Evolutionary conservation across 1,140 invertebrate genomes (phyloP), one percentile per base, ranked within the genome.

Genomic region (Meloidogyne exigua): DNA sequence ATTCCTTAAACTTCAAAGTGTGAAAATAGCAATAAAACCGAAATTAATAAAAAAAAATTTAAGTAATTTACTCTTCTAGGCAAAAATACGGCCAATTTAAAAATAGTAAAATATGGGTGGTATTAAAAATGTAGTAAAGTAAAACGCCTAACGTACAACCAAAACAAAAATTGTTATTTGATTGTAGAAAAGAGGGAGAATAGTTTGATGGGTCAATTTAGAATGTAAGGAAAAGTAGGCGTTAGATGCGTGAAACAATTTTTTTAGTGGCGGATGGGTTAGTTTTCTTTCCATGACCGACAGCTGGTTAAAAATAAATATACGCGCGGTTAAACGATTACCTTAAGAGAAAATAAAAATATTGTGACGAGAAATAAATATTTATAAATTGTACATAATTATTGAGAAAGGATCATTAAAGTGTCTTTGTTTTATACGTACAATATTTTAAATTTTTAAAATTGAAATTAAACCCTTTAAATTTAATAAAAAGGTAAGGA

Each of bases 251-350:
- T 57, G 49, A 57, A n/a, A 57, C 18, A 57, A 57, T 15, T 57
- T 57, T 57, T 3, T 2, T 18, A n/a, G 49, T 57, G 49, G 49
- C 44, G 18, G 49, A 57, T 57, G 49, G 49, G 49, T 57, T n/a
- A n/a, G 18, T 57, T 57, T n/a, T 18, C 5, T 57, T 57, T 57
- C 49, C 18, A 57, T 57, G 49, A 57, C 49, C 49, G 49, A 9
- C 49, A 57, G 49, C 49, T 57, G 49, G 49, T 57, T 57, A 57
- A 57, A 39, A 57, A 57, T 7, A 57, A 15, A 44, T 57, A 57
- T 57, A 57, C n/a, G 49, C 49, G 49, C 49, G 49, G 49, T 57
- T 57, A n/a, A 57, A n/a, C n/a, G 49, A 57, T 57, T 57, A 57
- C n/a, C 49, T 57, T 57, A n/a, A 57, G 18, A 57, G 49, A 57